phyloP scores from a whole-genome alignment of 2,113 vertebrate species.

The Phalacrocorax pelagicus region DNA sequence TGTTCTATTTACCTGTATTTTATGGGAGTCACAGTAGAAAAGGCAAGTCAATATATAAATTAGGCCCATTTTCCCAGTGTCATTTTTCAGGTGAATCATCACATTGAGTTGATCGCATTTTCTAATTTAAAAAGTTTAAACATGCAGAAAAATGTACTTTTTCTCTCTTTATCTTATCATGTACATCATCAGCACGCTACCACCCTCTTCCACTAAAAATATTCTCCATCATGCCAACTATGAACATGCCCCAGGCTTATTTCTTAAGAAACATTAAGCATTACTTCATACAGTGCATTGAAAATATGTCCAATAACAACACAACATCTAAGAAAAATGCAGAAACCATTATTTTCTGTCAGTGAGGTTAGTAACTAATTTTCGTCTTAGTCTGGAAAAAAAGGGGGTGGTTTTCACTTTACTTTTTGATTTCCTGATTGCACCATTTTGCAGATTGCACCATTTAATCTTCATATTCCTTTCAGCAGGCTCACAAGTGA shows the following conservation, averaged over 20 bases:
- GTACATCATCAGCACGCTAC: constrained; percentile 27
- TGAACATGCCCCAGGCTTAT: constrained; percentile 35
- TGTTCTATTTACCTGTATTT: background rate
- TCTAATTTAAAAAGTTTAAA: constrained; percentile 65
- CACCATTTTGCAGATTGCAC: background rate
- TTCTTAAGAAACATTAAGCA: constrained; percentile 52
- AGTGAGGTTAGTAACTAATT: constrained; percentile 48
- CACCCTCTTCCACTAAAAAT: constrained; percentile 39
- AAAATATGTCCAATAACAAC: constrained; percentile 43
- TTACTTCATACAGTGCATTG: constrained; percentile 46
- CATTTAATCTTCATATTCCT: constrained; percentile 8
- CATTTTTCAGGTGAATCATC: constrained; percentile 53
- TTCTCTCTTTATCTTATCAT: constrained; percentile 45
- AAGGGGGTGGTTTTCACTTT: background rate
- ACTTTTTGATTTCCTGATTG: background rate
- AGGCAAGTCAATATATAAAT: constrained; percentile 27
- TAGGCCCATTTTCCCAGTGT: background rate
- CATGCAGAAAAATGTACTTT: constrained; percentile 61
- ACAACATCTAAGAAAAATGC: constrained; percentile 57
- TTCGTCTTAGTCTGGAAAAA: background rate
- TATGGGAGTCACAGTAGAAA: constrained; percentile 2
- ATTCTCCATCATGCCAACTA: constrained; percentile 27
- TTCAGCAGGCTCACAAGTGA: constrained; percentile 9
- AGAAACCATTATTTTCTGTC: constrained; percentile 55
- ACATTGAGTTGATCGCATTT: constrained; percentile 5